A percentile compares a stretch with the other conserved stretches of the same genome.
phyloP scores from a whole-genome alignment of 2,888 invertebrate species.

The Masnerella sp. region DNA sequence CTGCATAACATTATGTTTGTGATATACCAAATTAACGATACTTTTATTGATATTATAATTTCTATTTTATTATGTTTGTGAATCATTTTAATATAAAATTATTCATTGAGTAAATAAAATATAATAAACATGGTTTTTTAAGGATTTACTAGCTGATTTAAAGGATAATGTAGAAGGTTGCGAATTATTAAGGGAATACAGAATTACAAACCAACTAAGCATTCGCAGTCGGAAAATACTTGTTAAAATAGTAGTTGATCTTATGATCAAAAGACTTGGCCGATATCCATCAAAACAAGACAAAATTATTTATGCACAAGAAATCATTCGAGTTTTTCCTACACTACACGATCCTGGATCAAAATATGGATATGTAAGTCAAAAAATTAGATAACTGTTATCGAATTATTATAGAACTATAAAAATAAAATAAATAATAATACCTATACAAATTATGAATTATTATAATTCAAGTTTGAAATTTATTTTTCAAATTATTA shows the following conservation, averaged over 20 bases:
- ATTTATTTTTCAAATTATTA: background rate
- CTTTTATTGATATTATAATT: too few species aligned
- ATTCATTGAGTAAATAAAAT: too few species aligned
- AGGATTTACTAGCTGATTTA: background rate
- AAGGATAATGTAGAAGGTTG: constrained; percentile 9
- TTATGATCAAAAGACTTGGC: constrained; percentile 18
- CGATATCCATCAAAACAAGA: constrained; percentile 19
- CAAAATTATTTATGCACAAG: constrained; percentile 28
- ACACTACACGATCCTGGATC: constrained; percentile 4
- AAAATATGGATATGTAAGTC: constrained; percentile 1
- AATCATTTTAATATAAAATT: too few species aligned
- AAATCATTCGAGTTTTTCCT: constrained; percentile 27
- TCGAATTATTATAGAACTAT: background rate
- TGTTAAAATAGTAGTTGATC: constrained; percentile 20
- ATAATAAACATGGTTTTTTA: too few species aligned
- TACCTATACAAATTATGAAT: too few species aligned
- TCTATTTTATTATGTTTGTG: too few species aligned
- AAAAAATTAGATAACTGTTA: too few species aligned
- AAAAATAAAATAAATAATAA: too few species aligned
- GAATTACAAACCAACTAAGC: background rate
- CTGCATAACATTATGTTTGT: too few species aligned
- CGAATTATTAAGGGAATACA: background rate
- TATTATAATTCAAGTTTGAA: too few species aligned
- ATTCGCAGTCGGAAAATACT: constrained; percentile 15
- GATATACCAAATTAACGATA: too few species aligned